Percentiles rank a stretch among this genome's conserved stretches.
Conservation (phyloP, 2,888 invertebrate species). For the Diadegma fenestrale region DNA sequence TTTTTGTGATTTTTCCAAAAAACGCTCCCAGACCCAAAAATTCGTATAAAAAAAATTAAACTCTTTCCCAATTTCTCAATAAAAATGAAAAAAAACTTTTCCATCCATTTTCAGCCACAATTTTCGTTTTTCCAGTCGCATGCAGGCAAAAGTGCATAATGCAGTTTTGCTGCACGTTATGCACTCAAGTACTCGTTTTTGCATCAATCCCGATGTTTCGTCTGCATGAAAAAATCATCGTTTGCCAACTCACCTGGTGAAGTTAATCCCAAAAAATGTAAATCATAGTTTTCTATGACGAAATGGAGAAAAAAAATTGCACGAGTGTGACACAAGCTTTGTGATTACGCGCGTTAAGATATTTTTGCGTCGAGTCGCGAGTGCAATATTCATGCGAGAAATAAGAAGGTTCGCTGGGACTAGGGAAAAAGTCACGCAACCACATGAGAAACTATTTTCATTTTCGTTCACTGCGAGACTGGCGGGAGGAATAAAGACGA, state of each 20-base stretch:
- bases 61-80: no score
- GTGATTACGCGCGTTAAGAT: not conserved
- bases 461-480: not conserved
- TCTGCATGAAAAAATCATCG: not conserved
- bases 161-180: not conserved
- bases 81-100: no score
- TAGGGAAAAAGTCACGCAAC: not conserved
- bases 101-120: no score
- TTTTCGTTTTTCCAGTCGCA: no score
- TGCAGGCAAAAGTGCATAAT: no score
- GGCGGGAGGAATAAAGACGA: conserved; percentile 20
- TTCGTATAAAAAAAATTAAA: no score
- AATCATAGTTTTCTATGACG: not conserved
- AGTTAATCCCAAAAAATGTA: not conserved
- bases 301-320: not conserved
- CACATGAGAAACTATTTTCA: conserved; percentile 3
- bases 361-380: no score
- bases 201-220: not conserved
- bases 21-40: no score
- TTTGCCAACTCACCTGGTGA: not conserved
- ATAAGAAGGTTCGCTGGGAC: not conserved
- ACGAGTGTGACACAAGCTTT: not conserved
- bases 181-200: not conserved
- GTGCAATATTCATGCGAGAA: not conserved
- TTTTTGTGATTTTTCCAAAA: no score